Conservation (phyloP, 2,797 vertebrate genomes). For the Ctenosaura bakeri region DNA sequence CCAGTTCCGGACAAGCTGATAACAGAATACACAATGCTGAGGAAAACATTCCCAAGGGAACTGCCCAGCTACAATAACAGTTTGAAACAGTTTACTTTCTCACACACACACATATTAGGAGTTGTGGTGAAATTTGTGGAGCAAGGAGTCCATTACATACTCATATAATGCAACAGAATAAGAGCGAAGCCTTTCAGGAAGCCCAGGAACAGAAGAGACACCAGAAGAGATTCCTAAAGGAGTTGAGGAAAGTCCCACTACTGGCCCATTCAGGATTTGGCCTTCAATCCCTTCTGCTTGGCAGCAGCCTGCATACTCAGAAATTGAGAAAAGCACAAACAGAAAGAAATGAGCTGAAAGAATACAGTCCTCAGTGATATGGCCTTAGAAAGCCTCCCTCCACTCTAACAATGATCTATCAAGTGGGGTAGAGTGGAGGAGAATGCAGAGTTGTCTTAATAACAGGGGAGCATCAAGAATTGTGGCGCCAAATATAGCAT, state of each 20-base stretch:
- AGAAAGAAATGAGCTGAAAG: constrained; percentile 29
- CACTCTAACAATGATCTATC: constrained; percentile 39
- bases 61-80: too few relatives aligned
- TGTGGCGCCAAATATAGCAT: constrained; percentile 66
- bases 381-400: constrained; percentile 43
- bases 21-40: too few relatives aligned
- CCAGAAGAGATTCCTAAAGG: neutral
- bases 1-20: too few relatives aligned
- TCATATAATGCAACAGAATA: too few relatives aligned
- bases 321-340: constrained; percentile 12
- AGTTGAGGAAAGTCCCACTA: too few relatives aligned
- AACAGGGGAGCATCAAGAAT: constrained; percentile 56
- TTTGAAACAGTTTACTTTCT: too few relatives aligned
- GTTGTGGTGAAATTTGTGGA: too few relatives aligned
- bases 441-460: constrained; percentile 2
- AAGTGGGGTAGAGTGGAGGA: constrained; percentile 45
- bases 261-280: too few relatives aligned
- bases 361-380: neutral
- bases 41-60: too few relatives aligned
- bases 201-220: neutral
- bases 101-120: too few relatives aligned
- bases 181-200: neutral
- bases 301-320: neutral
- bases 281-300: neutral
- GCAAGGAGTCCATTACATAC: too few relatives aligned